Evolutionary conservation across 2,888 invertebrate genomes (phyloP), one percentile per base, ranked within the genome.

Genomic region (Standfussiana lucernea): DNA sequence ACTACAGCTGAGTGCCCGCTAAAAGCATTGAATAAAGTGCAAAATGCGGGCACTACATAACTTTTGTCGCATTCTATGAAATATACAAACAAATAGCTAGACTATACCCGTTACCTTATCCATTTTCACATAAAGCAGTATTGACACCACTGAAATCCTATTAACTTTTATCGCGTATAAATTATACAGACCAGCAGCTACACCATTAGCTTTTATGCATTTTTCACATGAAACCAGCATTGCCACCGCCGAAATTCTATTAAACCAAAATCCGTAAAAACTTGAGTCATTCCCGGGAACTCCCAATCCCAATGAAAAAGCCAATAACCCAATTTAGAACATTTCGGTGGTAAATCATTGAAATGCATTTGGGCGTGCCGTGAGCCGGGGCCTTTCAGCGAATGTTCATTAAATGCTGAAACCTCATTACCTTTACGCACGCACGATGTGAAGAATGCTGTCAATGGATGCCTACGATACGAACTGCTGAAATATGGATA

Each of bases 341-440:
- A 56, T 68, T 77, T 85, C 67, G 40, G 72, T 70, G 62, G 67
- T 65, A 86, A 82, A 72, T 81, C 79, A 75, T 77, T 75, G 68
- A 76, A 86, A 71, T 80, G 86, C 86, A 83, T 75, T 85, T 70
- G 71, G 77, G 86, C 79, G 78, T 88, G 86, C 67, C 88, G 82
- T 82, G 82, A 61, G 86, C 73, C 45, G 73, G 18, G 67, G 67
- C 68, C 78, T 88, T 87, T 84, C 78, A 80, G 67, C 45, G 65
- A 69, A 73, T 73, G 73, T 82, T 79, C 86, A 80, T 84, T 87
- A 82, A 86, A 84, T 79, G 70, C 67, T 76, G 78, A 69, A 75
- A 70, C 72, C 75, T 82, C 86, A 87, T 80, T 87, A 86, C 81
- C 72, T 78, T 81, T 82, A 42, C 75, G 61, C 87, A 87, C 87